phyloP scores from a whole-genome alignment of 2,888 invertebrate genomes.

The Chydorus sphaericus region DNA sequence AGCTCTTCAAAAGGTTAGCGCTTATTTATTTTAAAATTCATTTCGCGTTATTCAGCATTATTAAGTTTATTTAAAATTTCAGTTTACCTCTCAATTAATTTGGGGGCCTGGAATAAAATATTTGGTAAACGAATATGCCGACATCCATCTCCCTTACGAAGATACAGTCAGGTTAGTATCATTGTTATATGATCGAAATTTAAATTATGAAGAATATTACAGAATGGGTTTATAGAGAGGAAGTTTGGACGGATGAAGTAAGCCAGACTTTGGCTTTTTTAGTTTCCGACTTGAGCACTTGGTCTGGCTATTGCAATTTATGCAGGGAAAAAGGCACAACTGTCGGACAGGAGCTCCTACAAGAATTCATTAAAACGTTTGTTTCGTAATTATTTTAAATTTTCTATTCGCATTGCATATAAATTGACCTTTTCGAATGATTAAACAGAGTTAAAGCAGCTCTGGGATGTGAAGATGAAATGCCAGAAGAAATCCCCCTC shows the following conservation, averaged over 20 bases:
- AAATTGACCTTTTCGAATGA: background rate
- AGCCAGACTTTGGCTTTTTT: background rate
- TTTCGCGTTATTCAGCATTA: background rate
- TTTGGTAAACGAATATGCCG: conserved; percentile 1
- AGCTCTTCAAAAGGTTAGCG: background rate
- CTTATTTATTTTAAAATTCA: background rate
- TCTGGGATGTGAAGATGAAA: background rate
- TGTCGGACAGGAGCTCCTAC: background rate
- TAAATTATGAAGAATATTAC: background rate
- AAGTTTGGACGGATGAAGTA: background rate
- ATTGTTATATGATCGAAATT: background rate
- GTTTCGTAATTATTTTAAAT: background rate
- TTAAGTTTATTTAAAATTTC: background rate
- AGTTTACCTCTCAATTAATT: background rate
- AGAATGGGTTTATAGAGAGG: background rate
- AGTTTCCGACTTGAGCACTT: background rate
- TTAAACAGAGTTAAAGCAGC: background rate
- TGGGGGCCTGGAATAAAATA: background rate
- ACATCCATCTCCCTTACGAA: background rate
- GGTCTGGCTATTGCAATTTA: conserved; percentile 5
- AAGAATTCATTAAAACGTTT: conserved; percentile 1
- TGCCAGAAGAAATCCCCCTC: background rate
- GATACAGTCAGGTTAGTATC: background rate
- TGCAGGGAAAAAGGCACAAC: background rate
- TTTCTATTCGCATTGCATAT: background rate